phyloP scores from a whole-genome alignment of 2,888 invertebrate species.

The Caenorhabditis japonica region DNA sequence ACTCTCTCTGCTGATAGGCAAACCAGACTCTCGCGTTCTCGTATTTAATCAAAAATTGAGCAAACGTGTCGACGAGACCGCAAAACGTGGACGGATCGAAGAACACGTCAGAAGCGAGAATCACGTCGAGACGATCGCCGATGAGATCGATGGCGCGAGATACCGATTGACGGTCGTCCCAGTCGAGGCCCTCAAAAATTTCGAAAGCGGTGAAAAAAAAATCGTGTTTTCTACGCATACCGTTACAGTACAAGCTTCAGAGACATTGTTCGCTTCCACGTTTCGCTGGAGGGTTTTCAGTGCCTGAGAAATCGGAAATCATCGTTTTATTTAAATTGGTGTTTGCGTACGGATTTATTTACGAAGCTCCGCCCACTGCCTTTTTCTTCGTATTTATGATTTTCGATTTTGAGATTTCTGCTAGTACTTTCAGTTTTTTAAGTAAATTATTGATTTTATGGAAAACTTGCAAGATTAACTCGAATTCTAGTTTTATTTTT shows the following conservation, averaged over 20 bases:
- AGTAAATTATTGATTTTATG: too few species aligned
- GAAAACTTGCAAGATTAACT: too few species aligned
- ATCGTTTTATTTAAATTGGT: too few species aligned
- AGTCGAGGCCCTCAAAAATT: constrained; percentile 55
- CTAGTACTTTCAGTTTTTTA: too few species aligned
- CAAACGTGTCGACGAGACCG: constrained; percentile 60
- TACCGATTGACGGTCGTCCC: constrained; percentile 31
- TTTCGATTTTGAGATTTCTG: too few species aligned
- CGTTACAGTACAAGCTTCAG: constrained; percentile 11
- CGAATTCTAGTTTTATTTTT: too few species aligned
- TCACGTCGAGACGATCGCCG: constrained; percentile 52
- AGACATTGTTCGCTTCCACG: constrained; percentile 40
- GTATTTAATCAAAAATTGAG: constrained; percentile 54
- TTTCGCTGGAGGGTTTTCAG: constrained; percentile 54
- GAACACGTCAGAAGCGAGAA: constrained; percentile 74
- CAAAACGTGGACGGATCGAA: constrained; percentile 69
- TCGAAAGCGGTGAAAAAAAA: background rate
- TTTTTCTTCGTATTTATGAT: too few species aligned
- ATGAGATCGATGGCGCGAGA: constrained; percentile 8
- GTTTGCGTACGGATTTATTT: too few species aligned
- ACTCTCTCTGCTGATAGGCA: constrained; percentile 73
- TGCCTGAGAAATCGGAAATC: too few species aligned
- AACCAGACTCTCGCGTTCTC: constrained; percentile 59
- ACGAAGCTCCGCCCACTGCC: too few species aligned
- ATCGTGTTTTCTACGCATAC: constrained; percentile 18